These are phyloP conservation scores for Myanophis thanlyinensis DNA, from an alignment of 2,113 vertebrate genomes.

Conservation along the genomic window DNA sequence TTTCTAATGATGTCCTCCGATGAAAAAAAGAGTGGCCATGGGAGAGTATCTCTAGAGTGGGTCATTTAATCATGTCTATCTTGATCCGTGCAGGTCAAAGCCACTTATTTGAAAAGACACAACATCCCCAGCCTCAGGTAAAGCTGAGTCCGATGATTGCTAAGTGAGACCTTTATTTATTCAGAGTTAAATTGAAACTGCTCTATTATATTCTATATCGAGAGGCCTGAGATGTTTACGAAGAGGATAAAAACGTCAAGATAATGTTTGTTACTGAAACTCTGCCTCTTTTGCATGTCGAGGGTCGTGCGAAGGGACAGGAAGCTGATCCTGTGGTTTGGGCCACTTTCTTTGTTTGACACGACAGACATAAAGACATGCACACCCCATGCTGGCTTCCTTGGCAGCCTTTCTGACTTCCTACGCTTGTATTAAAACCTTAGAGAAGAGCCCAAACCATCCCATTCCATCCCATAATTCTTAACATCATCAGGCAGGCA, in stretches of 20 bases:
- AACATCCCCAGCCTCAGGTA: not conserved
- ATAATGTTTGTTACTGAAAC: not conserved
- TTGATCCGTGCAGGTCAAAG: not conserved
- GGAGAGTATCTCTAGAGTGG: not conserved
- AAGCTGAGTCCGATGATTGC: not conserved
- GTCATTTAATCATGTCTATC: not conserved
- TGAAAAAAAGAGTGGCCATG: not conserved
- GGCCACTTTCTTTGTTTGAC: not conserved
- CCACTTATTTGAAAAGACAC: not conserved
- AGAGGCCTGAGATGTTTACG: not conserved
- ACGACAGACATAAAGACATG: not conserved
- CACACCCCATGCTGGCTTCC: not conserved
- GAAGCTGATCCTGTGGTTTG: not conserved
- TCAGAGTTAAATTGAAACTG: not conserved
- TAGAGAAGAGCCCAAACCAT: not conserved
- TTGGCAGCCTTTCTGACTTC: not conserved
- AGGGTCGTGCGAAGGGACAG: not conserved
- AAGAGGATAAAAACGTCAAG: not conserved
- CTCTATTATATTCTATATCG: not conserved
- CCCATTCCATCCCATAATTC: too few relatives aligned
- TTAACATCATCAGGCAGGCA: too few relatives aligned
- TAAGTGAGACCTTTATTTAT: not conserved
- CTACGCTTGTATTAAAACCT: not conserved
- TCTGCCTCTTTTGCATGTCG: not conserved
- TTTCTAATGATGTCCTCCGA: not conserved